These are phyloP conservation scores for Colossoma macropomum DNA, from an alignment of 2,113 vertebrate species.

Conservation along the genomic window DNA sequence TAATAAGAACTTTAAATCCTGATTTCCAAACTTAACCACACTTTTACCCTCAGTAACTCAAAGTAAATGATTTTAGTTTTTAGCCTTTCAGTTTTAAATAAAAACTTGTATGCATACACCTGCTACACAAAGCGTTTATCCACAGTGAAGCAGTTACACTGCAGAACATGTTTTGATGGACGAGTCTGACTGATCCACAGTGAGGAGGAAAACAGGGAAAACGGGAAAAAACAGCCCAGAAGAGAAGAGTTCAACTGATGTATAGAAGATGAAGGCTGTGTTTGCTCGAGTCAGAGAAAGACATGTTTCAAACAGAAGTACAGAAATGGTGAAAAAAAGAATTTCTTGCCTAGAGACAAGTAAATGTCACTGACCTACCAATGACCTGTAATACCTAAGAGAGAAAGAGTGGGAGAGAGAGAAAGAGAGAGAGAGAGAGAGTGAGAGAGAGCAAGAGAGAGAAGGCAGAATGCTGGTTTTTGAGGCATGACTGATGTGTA, in stretches of 20 bases:
- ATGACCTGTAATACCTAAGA: neutral
- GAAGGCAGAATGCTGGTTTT: neutral
- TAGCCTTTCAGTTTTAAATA: no score
- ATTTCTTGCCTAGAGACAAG: neutral
- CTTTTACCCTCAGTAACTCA: no score
- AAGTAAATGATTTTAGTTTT: no score
- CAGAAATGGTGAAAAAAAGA: neutral
- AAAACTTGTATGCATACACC: neutral
- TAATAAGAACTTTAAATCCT: no score
- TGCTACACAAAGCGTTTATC: neutral
- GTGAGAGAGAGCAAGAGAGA: neutral
- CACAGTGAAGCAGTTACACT: neutral
- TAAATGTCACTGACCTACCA: neutral
- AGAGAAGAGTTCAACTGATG: neutral
- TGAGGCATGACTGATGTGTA: conserved; percentile 25
- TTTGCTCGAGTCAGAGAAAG: neutral
- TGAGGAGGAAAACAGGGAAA: neutral
- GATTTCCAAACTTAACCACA: no score
- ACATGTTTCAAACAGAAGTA: neutral
- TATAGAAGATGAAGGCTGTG: neutral
- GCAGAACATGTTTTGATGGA: neutral
- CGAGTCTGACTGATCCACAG: neutral
- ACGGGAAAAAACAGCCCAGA: neutral
- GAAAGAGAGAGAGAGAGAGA: neutral
- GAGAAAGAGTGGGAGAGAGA: neutral